A percentile compares a stretch with the other conserved stretches of the same genome.
phyloP scores from a whole-genome alignment of 2,797 vertebrate genomes.

The Micromesistius poutassou region DNA sequence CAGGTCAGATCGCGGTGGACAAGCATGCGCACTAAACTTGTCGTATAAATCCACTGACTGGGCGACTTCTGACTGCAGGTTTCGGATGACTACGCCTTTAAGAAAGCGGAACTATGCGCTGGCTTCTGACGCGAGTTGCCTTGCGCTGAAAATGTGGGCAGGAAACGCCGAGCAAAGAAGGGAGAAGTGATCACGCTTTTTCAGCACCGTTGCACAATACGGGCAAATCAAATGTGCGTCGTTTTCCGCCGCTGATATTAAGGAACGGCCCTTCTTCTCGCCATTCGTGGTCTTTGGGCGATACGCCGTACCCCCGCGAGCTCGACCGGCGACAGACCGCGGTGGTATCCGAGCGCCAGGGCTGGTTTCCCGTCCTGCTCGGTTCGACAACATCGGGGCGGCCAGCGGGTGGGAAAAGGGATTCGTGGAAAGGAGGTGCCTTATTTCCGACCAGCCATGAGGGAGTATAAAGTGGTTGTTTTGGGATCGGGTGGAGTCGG shows the following conservation, averaged over 20 bases:
- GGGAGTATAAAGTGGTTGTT: conserved; percentile 94
- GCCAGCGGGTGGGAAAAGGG: conserved; percentile 53
- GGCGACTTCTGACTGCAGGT: conserved; percentile 18
- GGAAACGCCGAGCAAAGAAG: conserved; percentile 66
- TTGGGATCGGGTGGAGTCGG: conserved; percentile 91
- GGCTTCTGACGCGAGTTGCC: conserved; percentile 52
- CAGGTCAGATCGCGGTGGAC: conserved; percentile 10
- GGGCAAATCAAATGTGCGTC: conserved; percentile 49
- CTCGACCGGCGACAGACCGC: not conserved
- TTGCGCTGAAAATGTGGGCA: conserved; percentile 71
- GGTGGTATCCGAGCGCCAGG: conserved; percentile 15
- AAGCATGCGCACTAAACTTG: not conserved
- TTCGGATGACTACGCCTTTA: conserved; percentile 65
- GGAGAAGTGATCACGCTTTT: conserved; percentile 66
- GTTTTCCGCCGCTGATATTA: conserved; percentile 46
- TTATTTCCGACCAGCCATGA: conserved; percentile 69
- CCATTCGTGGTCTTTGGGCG: not conserved
- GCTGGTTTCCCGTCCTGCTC: conserved; percentile 51
- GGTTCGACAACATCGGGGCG: conserved; percentile 66
- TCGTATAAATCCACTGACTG: too few species aligned
- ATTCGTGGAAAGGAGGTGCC: conserved; percentile 62
- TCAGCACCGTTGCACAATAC: conserved; percentile 54
- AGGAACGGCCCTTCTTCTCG: conserved; percentile 25
- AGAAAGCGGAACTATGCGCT: conserved; percentile 64
- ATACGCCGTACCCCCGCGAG: too few species aligned